Conservation (phyloP, 2,113 vertebrate species). For the Sinosuthora webbiana region DNA sequence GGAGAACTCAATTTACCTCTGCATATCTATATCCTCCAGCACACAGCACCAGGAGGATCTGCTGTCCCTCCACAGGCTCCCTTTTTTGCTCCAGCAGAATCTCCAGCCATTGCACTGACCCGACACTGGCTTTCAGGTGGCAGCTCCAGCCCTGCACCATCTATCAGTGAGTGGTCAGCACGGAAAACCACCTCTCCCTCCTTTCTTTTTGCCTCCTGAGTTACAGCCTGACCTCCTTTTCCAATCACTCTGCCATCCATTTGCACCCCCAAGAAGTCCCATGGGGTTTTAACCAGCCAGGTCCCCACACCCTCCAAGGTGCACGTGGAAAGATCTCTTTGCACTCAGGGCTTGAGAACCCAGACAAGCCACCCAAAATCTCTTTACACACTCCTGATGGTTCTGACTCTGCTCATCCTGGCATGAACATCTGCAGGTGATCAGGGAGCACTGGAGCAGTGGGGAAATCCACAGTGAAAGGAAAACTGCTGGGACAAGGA, state of each 20-base stretch:
- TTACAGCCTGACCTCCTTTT: background rate
- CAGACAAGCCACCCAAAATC: background rate
- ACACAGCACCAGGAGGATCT: background rate
- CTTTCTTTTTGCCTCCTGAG: background rate
- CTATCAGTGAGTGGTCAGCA: background rate
- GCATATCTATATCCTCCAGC: background rate
- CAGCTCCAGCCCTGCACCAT: background rate
- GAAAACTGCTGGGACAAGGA: background rate
- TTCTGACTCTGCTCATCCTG: background rate
- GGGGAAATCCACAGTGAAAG: background rate
- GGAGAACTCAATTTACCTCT: background rate
- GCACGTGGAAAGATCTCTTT: background rate
- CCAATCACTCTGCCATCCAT: background rate
- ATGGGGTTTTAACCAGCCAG: background rate
- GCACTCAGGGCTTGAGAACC: background rate
- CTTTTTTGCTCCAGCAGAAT: background rate
- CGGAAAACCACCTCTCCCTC: background rate
- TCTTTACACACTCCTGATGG: accelerated
- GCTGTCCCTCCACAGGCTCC: background rate
- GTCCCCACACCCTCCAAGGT: accelerated
- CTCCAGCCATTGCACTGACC: background rate
- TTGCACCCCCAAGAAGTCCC: background rate
- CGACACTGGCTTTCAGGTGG: background rate
- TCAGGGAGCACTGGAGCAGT: background rate
- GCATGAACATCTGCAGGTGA: background rate